These are phyloP conservation scores for Lemur catta DNA, from an alignment of 2,797 vertebrate genomes.

Conservation along the genomic window DNA sequence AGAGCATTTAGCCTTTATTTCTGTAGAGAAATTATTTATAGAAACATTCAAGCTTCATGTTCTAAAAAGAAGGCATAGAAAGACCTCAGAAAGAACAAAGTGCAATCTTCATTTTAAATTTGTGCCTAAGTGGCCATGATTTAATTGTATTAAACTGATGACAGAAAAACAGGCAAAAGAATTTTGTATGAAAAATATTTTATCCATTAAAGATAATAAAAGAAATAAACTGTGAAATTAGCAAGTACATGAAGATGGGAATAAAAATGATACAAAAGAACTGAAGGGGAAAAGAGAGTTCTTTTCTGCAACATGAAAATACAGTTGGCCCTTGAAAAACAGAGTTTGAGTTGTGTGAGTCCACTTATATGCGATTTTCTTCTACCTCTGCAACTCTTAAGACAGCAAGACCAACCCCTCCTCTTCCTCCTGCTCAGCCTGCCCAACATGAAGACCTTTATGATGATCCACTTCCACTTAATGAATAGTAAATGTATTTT, in stretches of 20 bases:
- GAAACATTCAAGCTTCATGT: neutral
- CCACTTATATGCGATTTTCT: neutral
- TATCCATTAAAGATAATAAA: neutral
- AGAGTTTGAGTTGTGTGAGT: neutral
- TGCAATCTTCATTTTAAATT: neutral
- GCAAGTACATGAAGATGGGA: neutral
- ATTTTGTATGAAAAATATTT: neutral
- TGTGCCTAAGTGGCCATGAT: conserved; percentile 48
- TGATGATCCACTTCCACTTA: neutral
- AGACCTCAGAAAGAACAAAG: neutral
- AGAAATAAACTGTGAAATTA: conserved; percentile 17
- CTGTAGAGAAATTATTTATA: neutral
- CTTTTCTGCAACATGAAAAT: neutral
- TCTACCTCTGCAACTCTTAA: neutral
- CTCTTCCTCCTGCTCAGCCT: neutral
- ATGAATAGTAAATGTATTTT: neutral
- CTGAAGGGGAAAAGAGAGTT: neutral
- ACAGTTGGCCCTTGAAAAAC: neutral
- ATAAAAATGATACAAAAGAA: neutral
- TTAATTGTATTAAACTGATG: conserved; percentile 24
- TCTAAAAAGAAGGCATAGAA: neutral
- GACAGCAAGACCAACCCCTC: neutral
- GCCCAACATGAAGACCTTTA: neutral
- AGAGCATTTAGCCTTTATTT: neutral
- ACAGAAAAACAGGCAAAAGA: conserved; percentile 21